Percentiles rank a stretch among this genome's conserved stretches.
These are phyloP conservation scores for Antidorcas marsupialis DNA, from an alignment of 2,113 vertebrate genomes.

Conservation along the genomic window DNA sequence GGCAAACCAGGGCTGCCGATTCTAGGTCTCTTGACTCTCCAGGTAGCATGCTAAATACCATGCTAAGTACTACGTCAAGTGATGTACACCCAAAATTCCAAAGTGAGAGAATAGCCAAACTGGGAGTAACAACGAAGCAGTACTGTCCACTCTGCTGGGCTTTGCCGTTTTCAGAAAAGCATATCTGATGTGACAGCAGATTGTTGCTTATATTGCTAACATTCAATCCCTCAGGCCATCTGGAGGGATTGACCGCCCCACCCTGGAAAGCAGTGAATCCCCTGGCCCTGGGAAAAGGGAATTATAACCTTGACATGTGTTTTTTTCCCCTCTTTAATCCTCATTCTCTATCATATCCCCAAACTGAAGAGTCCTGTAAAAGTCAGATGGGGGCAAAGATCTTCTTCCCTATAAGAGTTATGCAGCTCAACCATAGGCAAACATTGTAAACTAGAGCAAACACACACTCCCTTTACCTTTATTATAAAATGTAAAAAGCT, in stretches of 20 bases:
- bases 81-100: not conserved
- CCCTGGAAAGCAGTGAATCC: not conserved
- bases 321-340: not conserved
- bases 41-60: not conserved
- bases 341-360: not conserved
- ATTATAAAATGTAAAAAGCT: not conserved
- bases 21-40: not conserved
- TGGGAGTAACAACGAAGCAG: not conserved
- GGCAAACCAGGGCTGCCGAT: not conserved
- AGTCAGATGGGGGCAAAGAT: not conserved
- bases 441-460: not conserved
- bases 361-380: not conserved
- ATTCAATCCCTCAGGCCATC: not conserved
- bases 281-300: not conserved
- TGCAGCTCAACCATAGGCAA: not conserved
- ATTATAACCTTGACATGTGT: not conserved
- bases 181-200: not conserved
- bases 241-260: not conserved
- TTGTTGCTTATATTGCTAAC: not conserved
- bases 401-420: not conserved
- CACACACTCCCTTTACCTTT: not conserved
- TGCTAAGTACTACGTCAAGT: not conserved
- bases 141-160: not conserved
- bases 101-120: not conserved
- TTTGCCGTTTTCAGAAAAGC: not conserved